Conservation (phyloP, 2,113 vertebrate species). For the Barbus barbus region DNA sequence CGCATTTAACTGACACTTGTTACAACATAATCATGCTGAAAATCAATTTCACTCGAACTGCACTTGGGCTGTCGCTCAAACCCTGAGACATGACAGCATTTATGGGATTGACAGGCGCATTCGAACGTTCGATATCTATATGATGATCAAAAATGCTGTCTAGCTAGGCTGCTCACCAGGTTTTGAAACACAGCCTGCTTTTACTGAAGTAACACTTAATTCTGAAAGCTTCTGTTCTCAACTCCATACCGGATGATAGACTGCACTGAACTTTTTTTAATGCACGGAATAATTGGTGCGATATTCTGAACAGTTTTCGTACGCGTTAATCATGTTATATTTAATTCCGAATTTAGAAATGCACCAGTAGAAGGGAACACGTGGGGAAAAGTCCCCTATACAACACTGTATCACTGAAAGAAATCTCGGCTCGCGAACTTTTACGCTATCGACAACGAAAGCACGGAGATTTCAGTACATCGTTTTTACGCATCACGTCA, state of each 20-base stretch:
- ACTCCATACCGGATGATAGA: not conserved
- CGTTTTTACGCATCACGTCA: not conserved
- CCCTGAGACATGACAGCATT: not conserved
- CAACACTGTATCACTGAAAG: conserved; percentile 50
- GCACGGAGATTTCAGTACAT: not conserved
- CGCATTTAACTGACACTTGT: not conserved
- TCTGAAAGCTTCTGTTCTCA: not conserved
- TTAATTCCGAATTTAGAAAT: too few species aligned
- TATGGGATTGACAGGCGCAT: not conserved
- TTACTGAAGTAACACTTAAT: not conserved
- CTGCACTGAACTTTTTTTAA: not conserved
- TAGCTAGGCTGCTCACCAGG: not conserved
- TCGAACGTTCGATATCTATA: not conserved
- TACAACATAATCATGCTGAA: conserved; percentile 31
- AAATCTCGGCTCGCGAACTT: conserved; percentile 72
- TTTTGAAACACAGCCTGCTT: not conserved
- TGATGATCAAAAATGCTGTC: not conserved
- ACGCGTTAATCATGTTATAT: too few species aligned
- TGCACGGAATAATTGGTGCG: not conserved
- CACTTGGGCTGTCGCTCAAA: not conserved
- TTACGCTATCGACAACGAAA: conserved; percentile 2
- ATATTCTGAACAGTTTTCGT: not conserved
- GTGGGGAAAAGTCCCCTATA: conserved; percentile 61
- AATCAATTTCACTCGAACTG: not conserved
- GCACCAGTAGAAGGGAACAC: conserved; percentile 58